These are phyloP conservation scores for Oncorhynchus keta DNA, from an alignment of 2,113 vertebrate genomes.

Conservation along the genomic window DNA sequence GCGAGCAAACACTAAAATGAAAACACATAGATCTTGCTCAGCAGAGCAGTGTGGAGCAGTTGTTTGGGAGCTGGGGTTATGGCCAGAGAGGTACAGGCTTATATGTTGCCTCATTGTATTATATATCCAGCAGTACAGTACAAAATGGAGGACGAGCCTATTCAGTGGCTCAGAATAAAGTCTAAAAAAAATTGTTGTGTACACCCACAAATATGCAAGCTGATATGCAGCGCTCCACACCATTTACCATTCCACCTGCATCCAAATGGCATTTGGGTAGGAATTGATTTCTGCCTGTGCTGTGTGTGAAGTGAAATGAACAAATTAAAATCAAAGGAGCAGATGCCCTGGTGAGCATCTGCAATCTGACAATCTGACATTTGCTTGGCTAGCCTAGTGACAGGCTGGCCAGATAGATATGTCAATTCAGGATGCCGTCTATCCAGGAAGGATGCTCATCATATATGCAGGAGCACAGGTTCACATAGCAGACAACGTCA, in stretches of 20 bases:
- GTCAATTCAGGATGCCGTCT: conserved; percentile 2
- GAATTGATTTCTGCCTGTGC: conserved; percentile 47
- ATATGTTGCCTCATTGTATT: conserved; percentile 42
- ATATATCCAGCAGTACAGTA: conserved; percentile 9
- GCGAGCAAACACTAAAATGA: neutral
- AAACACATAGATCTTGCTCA: conserved; percentile 56
- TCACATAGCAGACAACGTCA: neutral
- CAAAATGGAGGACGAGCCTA: too few species aligned
- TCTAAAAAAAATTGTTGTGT: neutral
- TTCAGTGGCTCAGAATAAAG: too few species aligned
- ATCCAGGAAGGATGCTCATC: neutral
- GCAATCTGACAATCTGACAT: conserved; percentile 59
- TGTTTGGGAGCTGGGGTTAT: conserved; percentile 53
- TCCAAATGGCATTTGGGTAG: conserved; percentile 49
- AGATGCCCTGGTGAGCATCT: conserved; percentile 41
- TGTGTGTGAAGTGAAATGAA: conserved; percentile 47
- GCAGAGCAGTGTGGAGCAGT: conserved; percentile 39
- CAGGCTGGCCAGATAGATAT: neutral
- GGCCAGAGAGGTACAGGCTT: conserved; percentile 30
- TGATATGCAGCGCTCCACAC: conserved; percentile 14
- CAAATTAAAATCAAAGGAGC: conserved; percentile 54
- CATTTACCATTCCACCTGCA: conserved; percentile 44
- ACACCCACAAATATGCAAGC: conserved; percentile 15
- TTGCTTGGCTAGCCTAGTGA: conserved; percentile 38
- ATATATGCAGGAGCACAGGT: neutral